Evolutionary conservation across 1,140 invertebrate genomes (phyloP).

Genomic region (Drosophila kikkawai): DNA sequence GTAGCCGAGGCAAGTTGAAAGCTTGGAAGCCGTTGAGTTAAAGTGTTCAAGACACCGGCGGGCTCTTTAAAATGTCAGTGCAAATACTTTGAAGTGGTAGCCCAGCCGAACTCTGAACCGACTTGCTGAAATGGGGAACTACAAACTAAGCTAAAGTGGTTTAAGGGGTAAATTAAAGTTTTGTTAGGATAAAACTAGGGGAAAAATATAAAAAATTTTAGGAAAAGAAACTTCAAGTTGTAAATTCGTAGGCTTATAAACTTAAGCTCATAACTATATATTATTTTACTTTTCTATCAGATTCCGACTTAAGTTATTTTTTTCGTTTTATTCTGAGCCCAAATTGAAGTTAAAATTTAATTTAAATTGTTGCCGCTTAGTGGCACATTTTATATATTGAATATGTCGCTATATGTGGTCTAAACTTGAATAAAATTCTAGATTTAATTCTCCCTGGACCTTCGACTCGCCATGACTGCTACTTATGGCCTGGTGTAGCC

Average conservation of each 20-base stretch:
- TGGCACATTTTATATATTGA: slow-evolving; percentile 8
- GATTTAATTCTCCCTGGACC: slow-evolving; percentile 20
- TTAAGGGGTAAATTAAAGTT: not conserved
- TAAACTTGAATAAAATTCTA: not conserved
- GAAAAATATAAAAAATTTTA: no score
- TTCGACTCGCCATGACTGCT: slow-evolving; percentile 11
- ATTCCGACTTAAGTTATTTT: not conserved
- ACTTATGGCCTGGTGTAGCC: slow-evolving; percentile 20
- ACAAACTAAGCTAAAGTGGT: slow-evolving; percentile 16
- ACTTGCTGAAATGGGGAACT: slow-evolving; percentile 9
- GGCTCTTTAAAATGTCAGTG: slow-evolving; percentile 21
- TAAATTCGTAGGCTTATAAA: no score
- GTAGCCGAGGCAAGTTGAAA: slow-evolving; percentile 15
- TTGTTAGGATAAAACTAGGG: not conserved
- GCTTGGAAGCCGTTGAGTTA: slow-evolving; percentile 12
- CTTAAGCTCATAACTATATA: no score
- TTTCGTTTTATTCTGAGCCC: no score
- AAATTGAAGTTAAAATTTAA: not conserved
- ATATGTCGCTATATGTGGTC: not conserved
- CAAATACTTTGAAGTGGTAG: slow-evolving; percentile 6
- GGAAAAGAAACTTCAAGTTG: no score
- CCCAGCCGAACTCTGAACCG: slow-evolving; percentile 14
- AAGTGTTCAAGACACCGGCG: slow-evolving; percentile 28
- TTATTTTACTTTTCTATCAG: not conserved
- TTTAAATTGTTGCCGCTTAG: not conserved